These are phyloP conservation scores for Antheraea yamamai DNA, from an alignment of 2,888 invertebrate species.

Conservation along the genomic window DNA sequence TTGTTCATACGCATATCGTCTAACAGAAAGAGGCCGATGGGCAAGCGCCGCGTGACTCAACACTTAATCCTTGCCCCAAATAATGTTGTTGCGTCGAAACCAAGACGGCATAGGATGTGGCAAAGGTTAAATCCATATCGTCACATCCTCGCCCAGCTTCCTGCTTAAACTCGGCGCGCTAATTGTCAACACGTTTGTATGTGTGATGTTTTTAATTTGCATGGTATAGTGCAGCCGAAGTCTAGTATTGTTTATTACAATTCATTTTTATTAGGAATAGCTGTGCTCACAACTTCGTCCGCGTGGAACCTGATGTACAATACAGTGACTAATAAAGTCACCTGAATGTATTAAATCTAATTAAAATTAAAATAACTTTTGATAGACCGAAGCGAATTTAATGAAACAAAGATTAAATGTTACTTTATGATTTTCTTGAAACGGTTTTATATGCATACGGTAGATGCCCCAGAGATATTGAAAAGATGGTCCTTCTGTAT, in stretches of 20 bases:
- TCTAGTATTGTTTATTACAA: not conserved
- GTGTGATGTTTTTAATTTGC: slow-evolving; percentile 40
- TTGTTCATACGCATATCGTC: not conserved
- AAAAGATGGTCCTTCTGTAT: too few species aligned
- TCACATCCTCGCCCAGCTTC: slow-evolving; percentile 75
- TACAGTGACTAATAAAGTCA: too few species aligned
- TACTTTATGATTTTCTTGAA: too few species aligned
- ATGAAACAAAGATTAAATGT: too few species aligned
- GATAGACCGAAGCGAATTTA: too few species aligned
- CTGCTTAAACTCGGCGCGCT: slow-evolving; percentile 66
- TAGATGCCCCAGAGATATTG: too few species aligned
- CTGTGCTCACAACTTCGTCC: too few species aligned
- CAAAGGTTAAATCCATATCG: slow-evolving; percentile 79
- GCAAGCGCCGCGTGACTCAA: slow-evolving; percentile 36
- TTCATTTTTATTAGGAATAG: not conserved
- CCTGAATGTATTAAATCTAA: too few species aligned
- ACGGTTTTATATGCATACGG: too few species aligned
- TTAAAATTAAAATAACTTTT: too few species aligned
- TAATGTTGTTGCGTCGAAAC: slow-evolving; percentile 53
- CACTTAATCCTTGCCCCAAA: slow-evolving; percentile 52
- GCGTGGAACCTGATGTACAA: too few species aligned
- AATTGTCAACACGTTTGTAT: slow-evolving; percentile 58
- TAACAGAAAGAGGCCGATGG: slow-evolving; percentile 12
- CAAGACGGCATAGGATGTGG: slow-evolving; percentile 74
- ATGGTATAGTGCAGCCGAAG: slow-evolving; percentile 34